These are phyloP conservation scores for Pteronotus mesoamericanus DNA, from an alignment of 2,797 vertebrate genomes.

Conservation along the genomic window DNA sequence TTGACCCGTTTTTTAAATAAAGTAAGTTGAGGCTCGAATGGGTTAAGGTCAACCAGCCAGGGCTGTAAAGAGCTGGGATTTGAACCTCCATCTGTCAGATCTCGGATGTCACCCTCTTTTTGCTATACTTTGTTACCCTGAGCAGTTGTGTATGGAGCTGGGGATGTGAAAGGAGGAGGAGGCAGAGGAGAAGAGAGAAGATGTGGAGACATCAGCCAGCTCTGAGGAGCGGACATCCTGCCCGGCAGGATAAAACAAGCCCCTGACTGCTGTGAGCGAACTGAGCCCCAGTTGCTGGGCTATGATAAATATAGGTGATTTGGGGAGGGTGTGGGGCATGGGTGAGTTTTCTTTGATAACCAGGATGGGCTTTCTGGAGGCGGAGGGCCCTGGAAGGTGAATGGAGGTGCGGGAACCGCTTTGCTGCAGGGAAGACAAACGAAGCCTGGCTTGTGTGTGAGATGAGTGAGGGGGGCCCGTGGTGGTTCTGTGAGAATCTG, in stretches of 20 bases:
- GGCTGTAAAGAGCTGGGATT: not conserved
- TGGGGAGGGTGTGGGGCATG: not conserved
- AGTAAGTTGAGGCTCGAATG: slow-evolving; percentile 5
- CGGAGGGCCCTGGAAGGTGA: not conserved
- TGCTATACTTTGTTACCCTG: not conserved
- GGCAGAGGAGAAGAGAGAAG: not conserved
- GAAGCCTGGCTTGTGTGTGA: not conserved
- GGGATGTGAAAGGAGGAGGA: not conserved
- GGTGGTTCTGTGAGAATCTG: not conserved
- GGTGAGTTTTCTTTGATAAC: not conserved
- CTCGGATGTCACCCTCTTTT: not conserved
- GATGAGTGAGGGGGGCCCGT: not conserved
- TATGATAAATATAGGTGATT: not conserved
- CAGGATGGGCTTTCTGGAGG: not conserved
- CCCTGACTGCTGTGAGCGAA: not conserved
- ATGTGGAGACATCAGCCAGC: not conserved
- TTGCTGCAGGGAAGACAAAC: not conserved
- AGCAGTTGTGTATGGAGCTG: not conserved
- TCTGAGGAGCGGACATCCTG: not conserved
- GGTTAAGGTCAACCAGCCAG: not conserved
- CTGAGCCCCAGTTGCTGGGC: not conserved
- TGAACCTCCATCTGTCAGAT: not conserved
- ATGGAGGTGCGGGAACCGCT: not conserved
- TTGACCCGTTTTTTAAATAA: not conserved
- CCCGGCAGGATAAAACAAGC: not conserved